A percentile compares a stretch with the other conserved stretches of the same genome.
Conservation (phyloP, 2,888 invertebrate genomes). For the Trimorus sp. region DNA sequence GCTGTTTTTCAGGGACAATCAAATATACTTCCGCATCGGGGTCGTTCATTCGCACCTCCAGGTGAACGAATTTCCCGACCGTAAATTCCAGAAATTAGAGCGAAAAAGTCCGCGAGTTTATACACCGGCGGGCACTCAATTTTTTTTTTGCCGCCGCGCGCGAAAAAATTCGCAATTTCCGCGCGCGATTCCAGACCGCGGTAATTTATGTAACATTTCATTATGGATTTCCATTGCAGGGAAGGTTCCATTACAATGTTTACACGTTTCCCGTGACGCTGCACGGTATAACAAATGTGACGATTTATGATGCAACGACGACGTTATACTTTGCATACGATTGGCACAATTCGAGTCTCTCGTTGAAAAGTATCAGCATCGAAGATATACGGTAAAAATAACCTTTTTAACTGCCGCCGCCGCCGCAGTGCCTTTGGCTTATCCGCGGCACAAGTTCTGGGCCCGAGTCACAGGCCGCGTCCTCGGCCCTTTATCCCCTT, state of each 20-base stretch:
- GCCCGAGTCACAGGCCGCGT: too few relatives aligned
- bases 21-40: conserved; percentile 45
- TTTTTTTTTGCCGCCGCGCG: too few relatives aligned
- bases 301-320: conserved; percentile 39
- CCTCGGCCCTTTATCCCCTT: too few relatives aligned
- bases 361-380: conserved; percentile 45
- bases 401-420: background rate
- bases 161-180: too few relatives aligned
- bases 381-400: conserved; percentile 44
- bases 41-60: conserved; percentile 49
- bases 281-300: conserved; percentile 44
- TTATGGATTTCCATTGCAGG: conserved; percentile 34
- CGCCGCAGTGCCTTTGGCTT: background rate
- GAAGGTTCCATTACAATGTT: conserved; percentile 49
- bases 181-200: background rate
- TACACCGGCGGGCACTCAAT: too few relatives aligned
- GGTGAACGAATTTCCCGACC: conserved; percentile 26
- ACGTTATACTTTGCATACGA: conserved; percentile 41
- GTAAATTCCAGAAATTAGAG: background rate
- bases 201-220: background rate
- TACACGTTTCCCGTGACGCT: conserved; percentile 39
- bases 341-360: conserved; percentile 31
- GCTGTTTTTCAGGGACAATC: conserved; percentile 43
- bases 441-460: too few relatives aligned
- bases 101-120: too few relatives aligned